These are phyloP conservation scores for Alfaro cultratus DNA, from an alignment of 2,797 vertebrate genomes.

Conservation along the genomic window DNA sequence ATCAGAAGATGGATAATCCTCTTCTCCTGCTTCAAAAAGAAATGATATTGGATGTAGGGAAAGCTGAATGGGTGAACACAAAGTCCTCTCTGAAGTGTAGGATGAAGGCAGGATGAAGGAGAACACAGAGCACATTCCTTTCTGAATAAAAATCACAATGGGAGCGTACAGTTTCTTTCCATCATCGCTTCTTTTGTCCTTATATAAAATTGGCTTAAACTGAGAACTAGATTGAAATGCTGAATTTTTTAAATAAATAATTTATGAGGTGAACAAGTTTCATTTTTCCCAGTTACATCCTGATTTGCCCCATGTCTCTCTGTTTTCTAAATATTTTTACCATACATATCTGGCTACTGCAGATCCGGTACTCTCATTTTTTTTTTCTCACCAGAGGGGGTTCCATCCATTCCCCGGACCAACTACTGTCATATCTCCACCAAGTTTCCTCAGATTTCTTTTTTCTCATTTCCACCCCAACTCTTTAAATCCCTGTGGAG, in stretches of 20 bases:
- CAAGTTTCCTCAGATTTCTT: background rate
- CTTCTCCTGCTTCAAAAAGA: slow-evolving; percentile 35
- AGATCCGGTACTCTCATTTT: background rate
- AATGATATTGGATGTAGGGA: slow-evolving; percentile 33
- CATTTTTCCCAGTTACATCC: background rate
- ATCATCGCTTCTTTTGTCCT: background rate
- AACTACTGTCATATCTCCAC: background rate
- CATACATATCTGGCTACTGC: background rate
- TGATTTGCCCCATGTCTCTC: background rate
- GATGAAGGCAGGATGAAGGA: background rate
- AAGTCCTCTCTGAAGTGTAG: slow-evolving; percentile 4
- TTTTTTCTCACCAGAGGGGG: background rate
- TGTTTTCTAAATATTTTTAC: background rate
- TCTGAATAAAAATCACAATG: background rate
- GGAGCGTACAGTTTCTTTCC: background rate
- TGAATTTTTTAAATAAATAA: background rate
- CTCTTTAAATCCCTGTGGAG: background rate
- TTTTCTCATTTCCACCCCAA: background rate
- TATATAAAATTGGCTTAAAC: background rate
- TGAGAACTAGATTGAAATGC: background rate
- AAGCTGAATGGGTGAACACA: slow-evolving; percentile 26
- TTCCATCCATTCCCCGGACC: background rate
- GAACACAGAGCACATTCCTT: slow-evolving; percentile 1
- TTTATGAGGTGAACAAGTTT: background rate
- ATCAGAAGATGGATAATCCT: slow-evolving; percentile 42